Evolutionary conservation across 2,113 vertebrate species (phyloP), one percentile per base, ranked within the genome.

Genomic region (Argyrosomus japonicus): DNA sequence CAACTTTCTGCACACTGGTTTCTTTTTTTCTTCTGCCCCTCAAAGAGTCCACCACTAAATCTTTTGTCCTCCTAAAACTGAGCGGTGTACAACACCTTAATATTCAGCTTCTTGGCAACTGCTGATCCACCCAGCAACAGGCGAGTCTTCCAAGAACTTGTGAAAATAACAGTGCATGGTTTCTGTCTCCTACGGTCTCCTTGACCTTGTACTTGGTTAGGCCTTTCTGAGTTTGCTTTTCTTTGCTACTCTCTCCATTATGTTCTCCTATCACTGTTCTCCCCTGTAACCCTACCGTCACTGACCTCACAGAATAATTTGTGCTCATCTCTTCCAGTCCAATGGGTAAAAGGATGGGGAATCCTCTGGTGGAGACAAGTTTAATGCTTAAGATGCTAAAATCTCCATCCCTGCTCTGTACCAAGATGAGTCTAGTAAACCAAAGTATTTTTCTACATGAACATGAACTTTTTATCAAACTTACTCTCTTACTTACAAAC

Each of bases 121-220:
- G 11, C 18, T 23, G 68, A 71, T 6, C 4, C 51, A 57, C 2
- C 68, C 5, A 17, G 29, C 15, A 45, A 61, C 17, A 29, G 14
- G 14, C 2, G 43, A 25, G 56, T 48, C 58, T 62, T 64, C 17
- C 7, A n/a, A 17, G 13, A 45, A 45, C 21, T 51, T 19, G 15
- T 51, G 54, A 32, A 32, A 32, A 32, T 32, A 32, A 32, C 29
- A 32, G 29, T 32, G 29, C 29, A 5, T 32, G 29, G 29, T 32
- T 32, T 32, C 29, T 32, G 29, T 5, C 29, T 32, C 8, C 12
- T 9, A 9, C 29, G 29, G 40, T 43, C 21, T 67, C 51, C 32
- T 17, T 12, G 21, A 68, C 79, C 79, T 82, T 53, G 68, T 11
- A 8, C 68, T 6, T 68, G 25, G 29, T 50, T 50, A 62, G 77